Base-by-base conservation (phyloP, 2,888 invertebrate species). In the Tanytarsus gracilentus region DNA sequence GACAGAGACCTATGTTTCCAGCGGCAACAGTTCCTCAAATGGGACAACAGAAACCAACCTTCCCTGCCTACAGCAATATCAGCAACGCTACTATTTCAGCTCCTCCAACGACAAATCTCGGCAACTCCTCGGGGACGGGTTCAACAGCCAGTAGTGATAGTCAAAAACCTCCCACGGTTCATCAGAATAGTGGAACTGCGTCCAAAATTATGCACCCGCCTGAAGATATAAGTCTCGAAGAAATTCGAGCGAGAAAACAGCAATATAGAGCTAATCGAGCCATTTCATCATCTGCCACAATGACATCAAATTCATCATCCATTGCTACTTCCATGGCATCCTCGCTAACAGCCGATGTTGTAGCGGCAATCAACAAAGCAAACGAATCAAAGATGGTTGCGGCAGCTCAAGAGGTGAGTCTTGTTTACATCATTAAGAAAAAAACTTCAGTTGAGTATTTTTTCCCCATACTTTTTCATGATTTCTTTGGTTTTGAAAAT, bases 151-250 rank as follows among this genome's bases (percentile, higher is more conserved):
- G 64, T 9, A 64, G 63, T n/a, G 63, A 72, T 0, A 62, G 50
- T 7, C 58, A 58, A 9, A 52, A 52, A 52, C 40, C 52, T 64
- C 65, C 53, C 70, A 72, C 68, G 66, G 77, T 71, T 65, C 78
- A 85, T 7, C 84, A 84, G 11, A 82, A 86, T n/a, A 85, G 87
- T 5, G 87, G 89, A 44, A 86, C 90, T 5, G 85, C 88, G 36
- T 88, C 90, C 68, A 87, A 88, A 75, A 95, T 96, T 61, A 82
- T 96, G 66, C 96, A 96, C 74, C 96, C 96, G 0, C 85, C 90
- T 1, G 95, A 96, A 72, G 93, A 94, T 73, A 83, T 93, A 59
- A 95, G 95, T 27, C 70, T 92, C 71, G 92, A 92, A 71, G 91
- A 93, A 75, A 81, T 88, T 65, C 77, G 86, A 53, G 85, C 90